Evolutionary conservation across 2,113 vertebrate genomes (phyloP).

Genomic region (Lontra canadensis): DNA sequence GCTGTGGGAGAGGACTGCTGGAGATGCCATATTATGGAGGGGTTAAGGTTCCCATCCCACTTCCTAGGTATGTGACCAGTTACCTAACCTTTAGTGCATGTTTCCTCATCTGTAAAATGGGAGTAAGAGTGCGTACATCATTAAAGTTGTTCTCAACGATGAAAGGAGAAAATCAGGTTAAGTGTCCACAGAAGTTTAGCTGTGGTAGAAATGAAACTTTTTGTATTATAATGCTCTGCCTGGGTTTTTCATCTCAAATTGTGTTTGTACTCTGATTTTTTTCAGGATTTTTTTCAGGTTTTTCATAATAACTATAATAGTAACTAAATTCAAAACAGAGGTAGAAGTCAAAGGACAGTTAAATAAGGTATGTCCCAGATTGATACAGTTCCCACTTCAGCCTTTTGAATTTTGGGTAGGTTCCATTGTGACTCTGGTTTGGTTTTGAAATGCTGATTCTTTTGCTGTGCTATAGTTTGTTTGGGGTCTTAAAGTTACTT

Average conservation of each 20-base stretch:
- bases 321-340: slow-evolving; percentile 8
- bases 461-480: not conserved
- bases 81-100: not conserved
- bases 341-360: not conserved
- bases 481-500: not conserved
- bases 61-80: not conserved
- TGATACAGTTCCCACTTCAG: not conserved
- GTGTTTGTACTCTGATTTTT: not conserved
- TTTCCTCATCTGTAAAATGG: slow-evolving; percentile 10
- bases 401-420: not conserved
- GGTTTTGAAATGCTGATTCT: not conserved
- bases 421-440: not conserved
- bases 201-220: not conserved
- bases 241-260: slow-evolving; percentile 2
- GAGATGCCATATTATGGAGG: not conserved
- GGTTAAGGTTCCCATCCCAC: not conserved
- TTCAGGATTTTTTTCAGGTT: not conserved
- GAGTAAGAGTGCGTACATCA: not conserved
- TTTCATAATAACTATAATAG: slow-evolving; percentile 5
- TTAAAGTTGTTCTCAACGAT: not conserved
- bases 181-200: not conserved
- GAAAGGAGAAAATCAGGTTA: slow-evolving; percentile 1
- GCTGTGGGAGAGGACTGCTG: not conserved
- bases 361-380: not conserved
- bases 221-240: not conserved